A percentile compares a stretch with the other conserved stretches of the same genome.
Conservation (phyloP, 64 coral and sea anemone species). For the Stichodactyla helianthus region DNA sequence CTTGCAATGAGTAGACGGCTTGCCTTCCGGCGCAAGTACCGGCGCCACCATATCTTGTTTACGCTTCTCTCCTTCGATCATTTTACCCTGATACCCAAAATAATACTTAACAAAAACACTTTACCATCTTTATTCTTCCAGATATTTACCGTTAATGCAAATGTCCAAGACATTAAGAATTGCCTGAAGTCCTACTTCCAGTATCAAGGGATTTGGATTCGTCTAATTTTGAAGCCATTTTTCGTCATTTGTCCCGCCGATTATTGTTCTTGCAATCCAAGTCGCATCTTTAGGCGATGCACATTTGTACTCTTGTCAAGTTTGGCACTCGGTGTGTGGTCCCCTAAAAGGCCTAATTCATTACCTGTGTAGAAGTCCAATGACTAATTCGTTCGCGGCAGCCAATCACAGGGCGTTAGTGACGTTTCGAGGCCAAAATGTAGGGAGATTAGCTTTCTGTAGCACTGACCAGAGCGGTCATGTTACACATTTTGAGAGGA, state of each 20-base stretch:
- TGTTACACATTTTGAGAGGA: constrained; percentile 9
- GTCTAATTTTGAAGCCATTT: constrained; percentile 5
- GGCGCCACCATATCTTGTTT: neutral
- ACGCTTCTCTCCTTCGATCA: neutral
- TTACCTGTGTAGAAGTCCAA: constrained; percentile 13
- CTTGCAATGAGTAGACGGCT: neutral
- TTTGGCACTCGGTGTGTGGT: neutral
- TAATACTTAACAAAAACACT: neutral
- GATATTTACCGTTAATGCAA: neutral
- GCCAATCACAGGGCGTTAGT: constrained; percentile 17
- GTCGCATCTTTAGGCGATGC: constrained; percentile 1
- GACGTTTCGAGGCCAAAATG: constrained; percentile 19
- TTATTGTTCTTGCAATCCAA: constrained; percentile 20
- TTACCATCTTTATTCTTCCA: neutral
- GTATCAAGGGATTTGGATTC: neutral
- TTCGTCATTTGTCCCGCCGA: neutral
- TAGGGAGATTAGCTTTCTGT: constrained; percentile 23
- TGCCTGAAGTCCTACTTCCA: neutral
- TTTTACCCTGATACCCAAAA: neutral
- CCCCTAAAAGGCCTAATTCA: constrained; percentile 25
- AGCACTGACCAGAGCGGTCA: constrained; percentile 2
- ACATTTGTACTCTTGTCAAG: constrained; percentile 3
- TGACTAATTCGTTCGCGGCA: neutral
- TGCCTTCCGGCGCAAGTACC: neutral
- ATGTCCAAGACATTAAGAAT: neutral